phyloP scores from a whole-genome alignment of 2,888 invertebrate species.

The Lapara coniferarum region DNA sequence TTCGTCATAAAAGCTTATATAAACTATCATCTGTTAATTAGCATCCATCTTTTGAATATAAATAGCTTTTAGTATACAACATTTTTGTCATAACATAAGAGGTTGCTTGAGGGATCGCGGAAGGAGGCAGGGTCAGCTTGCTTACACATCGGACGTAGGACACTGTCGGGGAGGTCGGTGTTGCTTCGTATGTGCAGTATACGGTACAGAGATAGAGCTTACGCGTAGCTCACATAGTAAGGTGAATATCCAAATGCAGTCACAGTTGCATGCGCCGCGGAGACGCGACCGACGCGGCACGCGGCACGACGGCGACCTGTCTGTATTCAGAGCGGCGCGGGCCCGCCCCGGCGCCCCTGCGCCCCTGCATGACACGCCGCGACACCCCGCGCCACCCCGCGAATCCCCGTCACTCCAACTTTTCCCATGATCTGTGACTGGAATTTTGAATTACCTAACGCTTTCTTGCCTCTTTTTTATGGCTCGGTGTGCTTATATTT shows the following conservation, averaged over 20 bases:
- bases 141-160: constrained; percentile 54
- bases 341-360: constrained; percentile 30
- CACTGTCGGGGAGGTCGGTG: constrained; percentile 55
- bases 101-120: constrained; percentile 20
- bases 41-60: constrained; percentile 47
- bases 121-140: constrained; percentile 40
- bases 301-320: constrained; percentile 46
- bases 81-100: constrained; percentile 31
- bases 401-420: constrained; percentile 36
- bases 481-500: constrained; percentile 80
- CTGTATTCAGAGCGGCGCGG: constrained; percentile 68
- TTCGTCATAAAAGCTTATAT: constrained; percentile 49
- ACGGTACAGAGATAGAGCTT: constrained; percentile 62
- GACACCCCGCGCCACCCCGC: constrained; percentile 39
- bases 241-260: constrained; percentile 68
- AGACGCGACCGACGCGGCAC: constrained; percentile 40
- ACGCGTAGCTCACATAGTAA: constrained; percentile 65
- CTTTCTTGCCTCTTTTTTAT: constrained; percentile 76
- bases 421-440: constrained; percentile 69
- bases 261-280: constrained; percentile 67
- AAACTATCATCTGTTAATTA: constrained; percentile 38
- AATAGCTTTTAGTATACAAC: constrained; percentile 59
- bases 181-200: constrained; percentile 69
- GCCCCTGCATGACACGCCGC: constrained; percentile 37
- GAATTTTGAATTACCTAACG: constrained; percentile 76